Conservation (phyloP, 2,797 vertebrate genomes). For the Notolepis coatsorum region DNA sequence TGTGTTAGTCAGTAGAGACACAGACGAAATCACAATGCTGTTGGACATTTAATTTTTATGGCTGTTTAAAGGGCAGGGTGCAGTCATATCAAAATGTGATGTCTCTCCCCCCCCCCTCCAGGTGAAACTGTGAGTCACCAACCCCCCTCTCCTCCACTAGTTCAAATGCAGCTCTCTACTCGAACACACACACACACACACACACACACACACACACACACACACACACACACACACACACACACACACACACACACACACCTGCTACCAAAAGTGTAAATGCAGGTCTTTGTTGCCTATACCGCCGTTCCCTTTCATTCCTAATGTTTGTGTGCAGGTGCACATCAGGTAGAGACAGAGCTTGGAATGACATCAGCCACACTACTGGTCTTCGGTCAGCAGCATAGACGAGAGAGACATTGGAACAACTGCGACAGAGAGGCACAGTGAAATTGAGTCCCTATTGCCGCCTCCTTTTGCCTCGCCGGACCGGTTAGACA, state of each 20-base stretch:
- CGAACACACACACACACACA: slow-evolving; percentile 16
- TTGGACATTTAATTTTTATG: neutral
- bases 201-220: slow-evolving; percentile 18
- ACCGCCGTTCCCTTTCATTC: neutral
- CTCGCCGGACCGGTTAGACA: slow-evolving; percentile 58
- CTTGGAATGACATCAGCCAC: neutral
- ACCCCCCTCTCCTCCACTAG: neutral
- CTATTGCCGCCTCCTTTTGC: slow-evolving; percentile 23
- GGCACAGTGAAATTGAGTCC: slow-evolving; percentile 28
- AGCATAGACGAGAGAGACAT: neutral
- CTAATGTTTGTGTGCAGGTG: slow-evolving; percentile 20
- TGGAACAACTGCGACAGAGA: slow-evolving; percentile 14
- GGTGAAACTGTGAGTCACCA: slow-evolving; percentile 56
- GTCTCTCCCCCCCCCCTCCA: slow-evolving; percentile 1
- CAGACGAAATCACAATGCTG: neutral
- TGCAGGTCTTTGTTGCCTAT: slow-evolving; percentile 32
- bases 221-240: neutral
- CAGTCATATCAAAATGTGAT: slow-evolving; percentile 19
- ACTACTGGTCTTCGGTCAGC: neutral
- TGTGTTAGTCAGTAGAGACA: slow-evolving; percentile 38
- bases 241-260: neutral
- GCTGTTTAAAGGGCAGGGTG: slow-evolving; percentile 3
- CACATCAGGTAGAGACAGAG: slow-evolving; percentile 33
- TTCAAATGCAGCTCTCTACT: slow-evolving; percentile 1
- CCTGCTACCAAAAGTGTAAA: slow-evolving; percentile 43